A percentile compares a stretch with the other conserved stretches of the same genome.
Conservation (phyloP, 2,888 invertebrate species). For the Drosophila kambysellisi region DNA sequence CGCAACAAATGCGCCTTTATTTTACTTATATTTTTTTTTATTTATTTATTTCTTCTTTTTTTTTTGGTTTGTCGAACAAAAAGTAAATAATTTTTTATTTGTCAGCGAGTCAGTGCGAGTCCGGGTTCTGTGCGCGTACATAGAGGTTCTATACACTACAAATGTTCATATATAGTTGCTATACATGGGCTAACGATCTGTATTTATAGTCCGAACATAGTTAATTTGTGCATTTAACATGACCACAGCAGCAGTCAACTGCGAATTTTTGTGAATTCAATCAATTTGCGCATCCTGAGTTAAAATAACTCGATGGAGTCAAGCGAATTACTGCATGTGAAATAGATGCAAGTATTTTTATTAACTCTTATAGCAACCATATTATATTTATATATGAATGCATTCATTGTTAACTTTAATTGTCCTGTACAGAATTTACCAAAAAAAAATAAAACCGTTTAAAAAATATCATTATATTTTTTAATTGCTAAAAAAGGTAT, state of each 20-base stretch:
- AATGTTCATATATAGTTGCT: slow-evolving; percentile 6
- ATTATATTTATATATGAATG: not conserved
- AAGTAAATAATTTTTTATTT: slow-evolving; percentile 76
- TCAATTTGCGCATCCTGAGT: not conserved
- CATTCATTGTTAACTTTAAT: not conserved
- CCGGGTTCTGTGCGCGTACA: slow-evolving; percentile 60
- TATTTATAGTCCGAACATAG: slow-evolving; percentile 18
- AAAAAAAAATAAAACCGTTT: not conserved
- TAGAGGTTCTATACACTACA: slow-evolving; percentile 35
- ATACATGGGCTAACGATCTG: slow-evolving; percentile 14
- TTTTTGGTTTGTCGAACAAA: slow-evolving; percentile 57
- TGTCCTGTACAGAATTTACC: not conserved
- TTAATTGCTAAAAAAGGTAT: not conserved
- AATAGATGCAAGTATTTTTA: slow-evolving; percentile 8
- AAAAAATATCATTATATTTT: not conserved
- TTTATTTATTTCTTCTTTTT: not conserved
- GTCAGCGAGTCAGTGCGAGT: slow-evolving; percentile 62
- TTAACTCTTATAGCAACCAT: not conserved
- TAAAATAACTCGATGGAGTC: not conserved
- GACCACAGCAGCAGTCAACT: not conserved
- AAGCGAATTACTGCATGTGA: slow-evolving; percentile 2
- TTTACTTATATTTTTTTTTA: not conserved
- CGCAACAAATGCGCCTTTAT: slow-evolving; percentile 60
- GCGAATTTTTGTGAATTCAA: slow-evolving; percentile 1
- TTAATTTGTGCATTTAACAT: slow-evolving; percentile 30